These are phyloP conservation scores for Harpagifer antarcticus DNA, from an alignment of 2,797 vertebrate genomes.

Conservation along the genomic window DNA sequence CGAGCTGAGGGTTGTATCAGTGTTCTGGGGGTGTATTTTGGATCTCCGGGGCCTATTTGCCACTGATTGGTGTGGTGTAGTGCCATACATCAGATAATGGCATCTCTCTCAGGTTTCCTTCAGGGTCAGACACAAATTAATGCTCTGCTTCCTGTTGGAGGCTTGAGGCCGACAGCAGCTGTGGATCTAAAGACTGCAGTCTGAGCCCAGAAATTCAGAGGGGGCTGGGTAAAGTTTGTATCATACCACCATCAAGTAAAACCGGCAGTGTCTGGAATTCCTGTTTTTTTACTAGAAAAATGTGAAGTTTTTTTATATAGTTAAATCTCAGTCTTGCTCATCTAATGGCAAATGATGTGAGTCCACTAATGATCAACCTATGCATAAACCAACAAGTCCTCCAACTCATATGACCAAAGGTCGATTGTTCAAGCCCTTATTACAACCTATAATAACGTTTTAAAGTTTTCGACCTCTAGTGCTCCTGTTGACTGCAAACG, in stretches of 20 bases:
- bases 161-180: constrained; percentile 70
- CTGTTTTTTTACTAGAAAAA: constrained; percentile 16
- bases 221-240: constrained; percentile 13
- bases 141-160: constrained; percentile 76
- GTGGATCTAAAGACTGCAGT: constrained; percentile 50
- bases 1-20: constrained; percentile 50
- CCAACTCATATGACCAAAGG: no score
- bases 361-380: background rate
- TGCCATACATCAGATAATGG: constrained; percentile 79
- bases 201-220: constrained; percentile 25
- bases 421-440: no score
- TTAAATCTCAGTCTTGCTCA: background rate
- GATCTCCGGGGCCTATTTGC: constrained; percentile 72
- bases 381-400: no score
- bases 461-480: no score
- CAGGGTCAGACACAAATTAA: constrained; percentile 83
- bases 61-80: constrained; percentile 73
- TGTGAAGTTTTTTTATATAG: background rate
- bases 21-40: constrained; percentile 66
- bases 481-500: no score
- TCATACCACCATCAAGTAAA: constrained; percentile 27
- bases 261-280: constrained; percentile 23
- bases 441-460: no score
- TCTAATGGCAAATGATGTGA: background rate
- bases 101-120: constrained; percentile 82